phyloP scores from a whole-genome alignment of 2,113 vertebrate species.

The Tychaedon coryphoeus region DNA sequence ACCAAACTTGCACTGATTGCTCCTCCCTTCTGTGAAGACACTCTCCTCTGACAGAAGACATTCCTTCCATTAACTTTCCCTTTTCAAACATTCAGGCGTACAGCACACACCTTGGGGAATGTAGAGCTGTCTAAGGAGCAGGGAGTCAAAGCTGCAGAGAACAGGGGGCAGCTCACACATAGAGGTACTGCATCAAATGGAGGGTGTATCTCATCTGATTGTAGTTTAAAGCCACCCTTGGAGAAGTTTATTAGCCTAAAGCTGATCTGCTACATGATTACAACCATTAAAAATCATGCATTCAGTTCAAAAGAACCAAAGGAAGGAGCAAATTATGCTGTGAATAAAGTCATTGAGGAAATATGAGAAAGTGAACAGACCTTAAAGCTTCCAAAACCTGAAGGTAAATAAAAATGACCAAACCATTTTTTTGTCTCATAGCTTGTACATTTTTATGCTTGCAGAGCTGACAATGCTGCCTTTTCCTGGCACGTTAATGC shows the following conservation, averaged over 20 bases:
- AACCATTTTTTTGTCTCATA: background rate
- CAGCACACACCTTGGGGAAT: background rate
- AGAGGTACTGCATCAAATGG: background rate
- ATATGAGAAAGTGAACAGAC: background rate
- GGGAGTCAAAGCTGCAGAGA: constrained; percentile 5
- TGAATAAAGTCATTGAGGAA: background rate
- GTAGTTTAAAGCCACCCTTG: background rate
- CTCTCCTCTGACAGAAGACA: rapidly evolving
- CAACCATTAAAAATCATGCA: background rate
- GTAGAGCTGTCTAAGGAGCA: background rate
- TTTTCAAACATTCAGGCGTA: background rate
- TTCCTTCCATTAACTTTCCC: background rate
- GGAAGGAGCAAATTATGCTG: background rate
- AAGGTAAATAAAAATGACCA: background rate
- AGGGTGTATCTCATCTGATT: background rate
- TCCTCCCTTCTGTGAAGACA: background rate
- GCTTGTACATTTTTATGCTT: background rate
- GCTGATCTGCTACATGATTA: background rate
- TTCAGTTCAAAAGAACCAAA: background rate
- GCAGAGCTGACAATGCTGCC: rapidly evolving
- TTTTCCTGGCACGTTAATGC: background rate
- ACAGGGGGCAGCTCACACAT: background rate
- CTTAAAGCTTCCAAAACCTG: background rate
- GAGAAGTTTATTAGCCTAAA: background rate
- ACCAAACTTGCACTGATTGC: background rate